Evolutionary conservation across 1,140 invertebrate species (phyloP), one percentile per base, ranked within the genome.

Genomic region (Lepidurus packardi): DNA sequence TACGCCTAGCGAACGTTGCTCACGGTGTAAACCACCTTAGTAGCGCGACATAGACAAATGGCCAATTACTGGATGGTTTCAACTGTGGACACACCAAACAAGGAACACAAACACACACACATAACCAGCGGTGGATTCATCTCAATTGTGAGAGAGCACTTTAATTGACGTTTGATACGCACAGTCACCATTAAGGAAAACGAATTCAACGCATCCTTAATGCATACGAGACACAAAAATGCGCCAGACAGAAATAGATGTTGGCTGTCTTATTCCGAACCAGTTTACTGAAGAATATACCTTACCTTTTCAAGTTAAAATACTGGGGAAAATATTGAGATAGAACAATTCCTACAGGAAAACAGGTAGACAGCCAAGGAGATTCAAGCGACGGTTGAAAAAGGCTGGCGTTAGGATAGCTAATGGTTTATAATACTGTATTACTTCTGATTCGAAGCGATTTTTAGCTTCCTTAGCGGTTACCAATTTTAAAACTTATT

Each of bases 1-100:
- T 65, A 4, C n/a, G 53, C 53, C 9, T 4, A 65, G 53, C 21
- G 53, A 65, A 13, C 16, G 53, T 21, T 65, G 53, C 53, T 65
- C 53, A 65, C 8, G 21, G 4, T 7, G 53, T 8, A 65, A 65
- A 21, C 21, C 53, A 65, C 13, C 13, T 65, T 65, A 21, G 53
- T 7, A 65, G 53, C 53, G 53, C 53, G 53, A 65, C 53, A n/a
- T 5, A 21, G 53, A 65, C 53, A 65, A 65, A 65, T 65, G 53
- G n/a, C 53, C 53, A 65, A 65, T 65, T 65, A 65, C 5, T 7
- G 53, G 53, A 16, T 34, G 34, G 34, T 34, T 34, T 34, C 34
- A 34, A 4, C 34, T 34, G 34, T 34, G 34, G 34, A 34, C 34
- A 4, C 34, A 24, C 65, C n/a, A 24, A 73, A 73, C n/a, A 73